Base-by-base conservation (phyloP, 2,888 invertebrate genomes). In the Troides oblongomaculatus region DNA sequence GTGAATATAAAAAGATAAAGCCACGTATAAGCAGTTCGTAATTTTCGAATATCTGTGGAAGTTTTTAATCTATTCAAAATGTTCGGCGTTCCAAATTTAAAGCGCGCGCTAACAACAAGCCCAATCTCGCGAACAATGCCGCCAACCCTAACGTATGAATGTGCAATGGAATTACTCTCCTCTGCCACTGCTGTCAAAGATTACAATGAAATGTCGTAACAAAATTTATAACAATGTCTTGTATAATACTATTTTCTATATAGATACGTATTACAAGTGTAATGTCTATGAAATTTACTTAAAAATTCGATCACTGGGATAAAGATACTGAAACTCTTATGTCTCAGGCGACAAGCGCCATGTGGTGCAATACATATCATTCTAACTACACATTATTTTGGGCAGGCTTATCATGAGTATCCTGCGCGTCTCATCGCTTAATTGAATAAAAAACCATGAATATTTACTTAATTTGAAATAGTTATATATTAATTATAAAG, bases 91-190 rank as follows among this genome's bases (percentile, higher is more conserved):
- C 77, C 73, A 77, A 82, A 82, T 83, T 83, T 77, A 75, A 83
- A 81, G 77, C 77, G 78, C 79, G 79, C 76, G 76, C 78, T 80
- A 81, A 81, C 84, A 81, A 80, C 78, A 78, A 80, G 78, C 74
- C 76, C 74, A 76, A 79, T 67, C 76, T 74, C 77, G 80, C 74
- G 81, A 83, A 83, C 80, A 81, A 84, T 83, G 80, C 79, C 72
- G 72, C 78, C 80, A 80, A 79, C 81, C 82, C 80, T 75, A 75
- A 75, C 76, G 73, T 59, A 76, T 72, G 74, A 77, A 68, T 62
- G 62, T 64, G 65, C 61, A 62, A 56, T 60, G 66, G 57, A 64
- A 66, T 66, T 66, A 69, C 46, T 62, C 46, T 50, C 60, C 63
- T 57, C 59, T 50, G 58, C 71, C 69, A 69, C 68, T 71, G 64